Percentiles rank a stretch among this genome's conserved stretches.
Evolutionary conservation across 2,888 invertebrate genomes (phyloP).

Genomic region (Eugnorisma glareosa): DNA sequence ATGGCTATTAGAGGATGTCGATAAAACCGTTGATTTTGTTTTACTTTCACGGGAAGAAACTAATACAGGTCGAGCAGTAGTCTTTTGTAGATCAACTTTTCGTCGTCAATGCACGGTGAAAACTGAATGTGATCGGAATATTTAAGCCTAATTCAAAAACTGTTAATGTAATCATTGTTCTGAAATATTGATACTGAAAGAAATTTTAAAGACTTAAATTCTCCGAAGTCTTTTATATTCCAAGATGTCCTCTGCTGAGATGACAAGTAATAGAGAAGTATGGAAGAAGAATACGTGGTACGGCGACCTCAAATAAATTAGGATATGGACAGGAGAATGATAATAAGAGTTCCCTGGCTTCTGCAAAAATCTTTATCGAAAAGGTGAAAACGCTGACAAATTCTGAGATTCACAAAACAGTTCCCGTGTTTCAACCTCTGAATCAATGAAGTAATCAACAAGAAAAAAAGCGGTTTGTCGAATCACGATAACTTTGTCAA

Average conservation of each 20-base stretch:
- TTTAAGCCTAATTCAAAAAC: background rate
- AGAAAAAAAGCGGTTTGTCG: background rate
- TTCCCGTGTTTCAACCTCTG: background rate
- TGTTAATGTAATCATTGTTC: background rate
- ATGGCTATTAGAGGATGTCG: constrained; percentile 29
- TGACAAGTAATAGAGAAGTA: background rate
- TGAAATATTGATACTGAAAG: background rate
- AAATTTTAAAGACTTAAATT: background rate
- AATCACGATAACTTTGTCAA: constrained; percentile 13
- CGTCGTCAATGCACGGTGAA: background rate
- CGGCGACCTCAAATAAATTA: background rate
- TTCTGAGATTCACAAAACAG: background rate
- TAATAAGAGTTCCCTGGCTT: background rate
- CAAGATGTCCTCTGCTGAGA: background rate
- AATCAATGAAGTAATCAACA: background rate
- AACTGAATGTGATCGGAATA: background rate
- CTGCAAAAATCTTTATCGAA: background rate
- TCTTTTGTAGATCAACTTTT: background rate
- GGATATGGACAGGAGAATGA: background rate
- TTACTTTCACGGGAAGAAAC: background rate
- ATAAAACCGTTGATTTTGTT: constrained; percentile 10
- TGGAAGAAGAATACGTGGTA: background rate
- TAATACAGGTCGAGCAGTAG: background rate
- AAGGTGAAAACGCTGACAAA: background rate
- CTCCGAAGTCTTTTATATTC: background rate